Evolutionary conservation across 2,797 vertebrate genomes (phyloP), one percentile per base, ranked within the genome.

Genomic region (Chaenodraco wilsoni): DNA sequence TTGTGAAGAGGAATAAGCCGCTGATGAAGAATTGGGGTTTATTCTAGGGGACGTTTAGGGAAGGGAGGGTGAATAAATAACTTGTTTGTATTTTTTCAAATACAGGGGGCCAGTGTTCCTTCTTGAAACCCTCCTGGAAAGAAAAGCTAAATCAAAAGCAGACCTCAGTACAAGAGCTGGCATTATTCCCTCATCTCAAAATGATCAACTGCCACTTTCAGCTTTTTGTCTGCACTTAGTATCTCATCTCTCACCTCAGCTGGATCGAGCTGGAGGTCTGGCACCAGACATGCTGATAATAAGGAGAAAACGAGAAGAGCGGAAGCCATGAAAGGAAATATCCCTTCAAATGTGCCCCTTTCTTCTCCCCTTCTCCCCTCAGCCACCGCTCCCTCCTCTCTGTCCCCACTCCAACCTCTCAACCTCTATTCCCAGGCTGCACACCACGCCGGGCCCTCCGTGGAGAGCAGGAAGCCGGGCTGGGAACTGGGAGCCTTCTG

Each of bases 291-390:
- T 81, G 81, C 85, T 77, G 84, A 91, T 90, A 91, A 92, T 90
- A 83, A 86, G 87, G 83, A 88, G 87, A 90, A 93, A 92, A 92
- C 72, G 89, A 91, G 87, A 86, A 27, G 37, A 82, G 74, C 69
- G 85, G 88, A 92, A 92, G 80, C 79, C 7, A 65, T 81, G 89
- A 91, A 88, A 91, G 88, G 86, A 92, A 92, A 93, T 91, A 91
- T 89, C 84, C 78, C 83, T 84, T 87, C 82, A 86, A 91, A 87
- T 68, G 72, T 52, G 31, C 52, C 82, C 78, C 77, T 40, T 56
- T 74, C 66, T 65, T 76, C 68, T 49, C 33, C 52, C 40, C 59
- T 46, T 76, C 68, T 49, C 33, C 52, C 31, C 59, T 46, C 50
- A 1, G 57, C 67, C 69, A 65, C 61, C 14, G 0, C 69, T 77